Evolutionary conservation across 2,888 invertebrate species (phyloP), one percentile per base, ranked within the genome.

Genomic region (Nomada goodeniana): DNA sequence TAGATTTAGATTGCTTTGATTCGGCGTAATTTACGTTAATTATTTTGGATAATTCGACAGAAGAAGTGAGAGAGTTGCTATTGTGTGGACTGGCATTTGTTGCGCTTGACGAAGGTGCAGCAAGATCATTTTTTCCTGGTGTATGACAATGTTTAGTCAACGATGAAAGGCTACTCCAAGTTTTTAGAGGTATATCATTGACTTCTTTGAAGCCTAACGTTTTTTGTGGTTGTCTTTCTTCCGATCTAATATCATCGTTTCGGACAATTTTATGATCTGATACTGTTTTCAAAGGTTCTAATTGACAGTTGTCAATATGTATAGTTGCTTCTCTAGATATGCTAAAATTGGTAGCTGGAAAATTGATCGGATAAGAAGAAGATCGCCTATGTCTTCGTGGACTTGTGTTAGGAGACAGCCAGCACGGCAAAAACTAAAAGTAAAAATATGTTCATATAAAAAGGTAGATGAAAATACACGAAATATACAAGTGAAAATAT

Each of bases 301-400:
- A 69, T 47, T 86, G 84, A 73, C 59, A 76, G 13, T 26, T 81
- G n/a, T 53, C 78, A 47, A 72, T 50, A 18, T 67, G 77, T 20
- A 72, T 52, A 50, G 61, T 76, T 52, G 67, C 79, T 2, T 86
- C 83, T 52, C 74, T 84, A 20, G 53, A 10, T 2, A 82, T 61
- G 42, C 70, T 60, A n/a, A 82, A 71, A 76, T 71, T 83, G 26
- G 82, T 78, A 5, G 80, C 82, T 26, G 89, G 85, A 44, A 92
- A 89, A 85, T 92, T 92, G n/a, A 89, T 92, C 5, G 94, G 94
- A 82, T 92, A 93, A 1, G 94, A 94, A 2, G 93, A 93, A 1
- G 93, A 94, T 57, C 93, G 90, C 42, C 93, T 89, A 72, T 94
- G 94, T 29, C 90, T 88, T 13, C 89, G 92, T n/a, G 92, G 92